These are phyloP conservation scores for Parapsyche elsis DNA, from an alignment of 1,140 invertebrate species.

Conservation along the genomic window DNA sequence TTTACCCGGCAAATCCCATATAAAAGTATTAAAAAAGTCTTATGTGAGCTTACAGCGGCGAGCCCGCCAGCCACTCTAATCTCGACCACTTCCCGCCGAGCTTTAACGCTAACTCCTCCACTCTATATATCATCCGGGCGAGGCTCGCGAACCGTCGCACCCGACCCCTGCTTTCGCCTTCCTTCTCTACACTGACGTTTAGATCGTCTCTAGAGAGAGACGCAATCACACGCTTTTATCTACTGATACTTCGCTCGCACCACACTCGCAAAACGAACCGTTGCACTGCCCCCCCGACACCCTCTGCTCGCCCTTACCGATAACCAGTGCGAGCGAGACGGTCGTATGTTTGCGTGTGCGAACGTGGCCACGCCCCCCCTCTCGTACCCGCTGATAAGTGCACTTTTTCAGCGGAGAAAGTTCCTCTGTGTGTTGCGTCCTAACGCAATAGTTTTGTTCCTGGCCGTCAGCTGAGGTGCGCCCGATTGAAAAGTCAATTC, in stretches of 20 bases:
- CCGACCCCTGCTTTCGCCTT: constrained; percentile 60
- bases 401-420: constrained; percentile 63
- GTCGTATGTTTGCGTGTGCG: not conserved
- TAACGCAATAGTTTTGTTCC: constrained; percentile 56
- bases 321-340: not conserved
- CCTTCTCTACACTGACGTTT: not conserved
- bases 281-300: too few species aligned
- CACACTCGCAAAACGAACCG: not conserved
- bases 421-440: constrained; percentile 59
- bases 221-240: constrained; percentile 51
- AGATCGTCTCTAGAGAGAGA: constrained; percentile 53
- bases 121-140: constrained; percentile 73
- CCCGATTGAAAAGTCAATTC: constrained; percentile 12
- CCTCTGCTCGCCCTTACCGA: not conserved
- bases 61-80: constrained; percentile 66
- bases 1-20: constrained; percentile 52
- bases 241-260: not conserved
- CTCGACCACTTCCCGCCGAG: constrained; percentile 75
- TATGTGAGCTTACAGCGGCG: constrained; percentile 55
- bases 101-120: constrained; percentile 75
- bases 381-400: constrained; percentile 59
- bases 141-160: constrained; percentile 41
- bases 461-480: constrained; percentile 44
- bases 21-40: constrained; percentile 57
- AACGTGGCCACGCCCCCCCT: constrained; percentile 37